Percentiles rank a stretch among this genome's conserved stretches.
phyloP scores from a whole-genome alignment of 2,113 vertebrate genomes.

The Peromyscus polionotus region DNA sequence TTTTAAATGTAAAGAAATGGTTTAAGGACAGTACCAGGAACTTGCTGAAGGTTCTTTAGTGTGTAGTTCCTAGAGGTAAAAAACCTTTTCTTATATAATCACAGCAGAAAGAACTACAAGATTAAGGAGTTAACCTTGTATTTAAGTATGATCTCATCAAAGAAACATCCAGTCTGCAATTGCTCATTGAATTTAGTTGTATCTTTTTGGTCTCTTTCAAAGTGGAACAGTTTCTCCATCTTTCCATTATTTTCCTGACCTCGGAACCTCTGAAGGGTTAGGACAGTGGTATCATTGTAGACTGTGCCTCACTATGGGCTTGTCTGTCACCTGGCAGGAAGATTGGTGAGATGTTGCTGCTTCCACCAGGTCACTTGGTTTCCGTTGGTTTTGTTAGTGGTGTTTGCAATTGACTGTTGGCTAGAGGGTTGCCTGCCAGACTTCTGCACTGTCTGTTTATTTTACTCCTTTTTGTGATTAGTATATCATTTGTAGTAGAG shows the following conservation, averaged over 20 bases:
- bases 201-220: conserved; percentile 2
- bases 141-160: neutral
- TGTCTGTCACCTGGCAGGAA: neutral
- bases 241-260: conserved; percentile 19
- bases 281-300: neutral
- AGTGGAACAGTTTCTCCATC: neutral
- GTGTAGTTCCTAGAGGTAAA: conserved; percentile 1
- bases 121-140: neutral
- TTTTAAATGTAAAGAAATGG: conserved; percentile 7
- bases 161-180: neutral
- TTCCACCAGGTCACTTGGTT: conserved; percentile 24
- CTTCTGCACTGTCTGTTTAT: conserved; percentile 6
- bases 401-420: neutral
- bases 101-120: neutral
- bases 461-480: neutral
- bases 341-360: neutral
- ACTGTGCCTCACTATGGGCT: neutral
- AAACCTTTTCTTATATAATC: neutral
- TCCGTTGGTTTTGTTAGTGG: conserved; percentile 13
- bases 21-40: conserved; percentile 23
- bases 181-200: neutral
- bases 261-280: neutral
- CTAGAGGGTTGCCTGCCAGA: neutral
- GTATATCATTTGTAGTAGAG: neutral
- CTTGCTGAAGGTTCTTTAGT: conserved; percentile 18